phyloP scores from a whole-genome alignment of 2,797 vertebrate species.

The Sphaeramia orbicularis region DNA sequence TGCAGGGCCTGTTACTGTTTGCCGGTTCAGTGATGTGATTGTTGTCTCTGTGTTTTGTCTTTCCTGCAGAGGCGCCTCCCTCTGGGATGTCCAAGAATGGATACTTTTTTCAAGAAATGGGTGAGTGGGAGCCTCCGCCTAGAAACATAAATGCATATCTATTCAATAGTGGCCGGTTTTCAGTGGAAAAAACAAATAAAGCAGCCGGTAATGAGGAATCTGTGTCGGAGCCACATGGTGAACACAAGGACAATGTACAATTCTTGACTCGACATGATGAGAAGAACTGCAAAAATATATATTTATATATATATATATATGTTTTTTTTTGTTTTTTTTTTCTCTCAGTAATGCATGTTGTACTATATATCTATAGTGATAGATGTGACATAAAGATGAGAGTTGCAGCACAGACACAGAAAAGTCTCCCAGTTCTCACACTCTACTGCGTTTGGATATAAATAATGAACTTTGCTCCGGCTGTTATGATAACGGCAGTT shows the following conservation, averaged over 20 bases:
- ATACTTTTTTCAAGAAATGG: conserved; percentile 95
- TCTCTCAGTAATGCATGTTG: conserved; percentile 1
- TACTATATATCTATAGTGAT: conserved; percentile 15
- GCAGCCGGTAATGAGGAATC: not conserved
- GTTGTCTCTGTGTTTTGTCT: conserved; percentile 48
- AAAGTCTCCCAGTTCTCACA: conserved; percentile 46
- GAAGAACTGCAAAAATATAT: not conserved
- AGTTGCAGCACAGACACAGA: conserved; percentile 25
- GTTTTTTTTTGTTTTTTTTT: no score
- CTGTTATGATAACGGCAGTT: conserved; percentile 71
- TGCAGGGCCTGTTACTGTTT: conserved; percentile 26
- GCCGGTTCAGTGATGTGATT: conserved; percentile 34
- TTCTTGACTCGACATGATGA: not conserved
- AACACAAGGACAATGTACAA: not conserved
- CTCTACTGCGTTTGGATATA: conserved; percentile 61
- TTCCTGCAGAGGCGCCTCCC: conserved; percentile 87
- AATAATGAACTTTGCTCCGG: conserved; percentile 72
- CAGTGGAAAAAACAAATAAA: conserved; percentile 16
- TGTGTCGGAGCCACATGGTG: not conserved
- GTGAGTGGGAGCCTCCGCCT: conserved; percentile 82
- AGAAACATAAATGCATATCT: not conserved
- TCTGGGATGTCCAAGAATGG: conserved; percentile 95
- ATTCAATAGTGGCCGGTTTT: not conserved
- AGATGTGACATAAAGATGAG: conserved; percentile 30
- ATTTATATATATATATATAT: no score